A percentile compares a stretch with the other conserved stretches of the same genome.
Evolutionary conservation across 2,113 vertebrate species (phyloP).

Genomic region (Chaenocephalus aceratus): DNA sequence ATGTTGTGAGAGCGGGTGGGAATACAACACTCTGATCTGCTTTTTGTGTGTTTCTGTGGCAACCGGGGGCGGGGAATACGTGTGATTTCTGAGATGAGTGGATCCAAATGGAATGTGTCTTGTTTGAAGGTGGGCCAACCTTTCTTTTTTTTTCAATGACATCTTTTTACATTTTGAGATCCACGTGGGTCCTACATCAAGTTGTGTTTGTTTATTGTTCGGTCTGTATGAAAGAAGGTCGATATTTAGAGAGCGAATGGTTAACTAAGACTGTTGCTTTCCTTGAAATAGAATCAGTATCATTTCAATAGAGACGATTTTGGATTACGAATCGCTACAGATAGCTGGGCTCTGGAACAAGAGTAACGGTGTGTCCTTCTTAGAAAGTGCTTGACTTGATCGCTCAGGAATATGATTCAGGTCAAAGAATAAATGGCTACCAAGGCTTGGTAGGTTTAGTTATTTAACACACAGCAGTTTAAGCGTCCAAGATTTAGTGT

Average conservation of each 20-base stretch:
- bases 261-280: neutral
- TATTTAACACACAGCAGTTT: slow-evolving; percentile 7
- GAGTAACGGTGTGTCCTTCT: slow-evolving; percentile 25
- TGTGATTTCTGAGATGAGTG: neutral
- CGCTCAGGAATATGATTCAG: slow-evolving; percentile 3
- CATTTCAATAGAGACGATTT: slow-evolving; percentile 5
- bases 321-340: neutral
- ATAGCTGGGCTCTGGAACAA: slow-evolving; percentile 11
- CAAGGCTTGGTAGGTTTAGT: slow-evolving; percentile 17
- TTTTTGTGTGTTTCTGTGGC: slow-evolving; percentile 3
- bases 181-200: neutral
- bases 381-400: slow-evolving; percentile 28
- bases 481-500: neutral
- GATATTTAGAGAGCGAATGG: slow-evolving; percentile 1
- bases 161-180: neutral
- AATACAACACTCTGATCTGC: slow-evolving; percentile 38
- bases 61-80: slow-evolving; percentile 7
- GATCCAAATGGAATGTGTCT: slow-evolving; percentile 1
- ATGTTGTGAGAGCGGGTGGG: slow-evolving; percentile 30
- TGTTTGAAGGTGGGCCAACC: neutral
- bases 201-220: neutral
- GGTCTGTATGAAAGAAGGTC: neutral
- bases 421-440: slow-evolving; percentile 30
- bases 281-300: slow-evolving; percentile 8
- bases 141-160: slow-evolving; percentile 2